Percentiles rank a stretch among this genome's conserved stretches.
Evolutionary conservation across 2,113 vertebrate genomes (phyloP).

Genomic region (Amazona vittata): DNA sequence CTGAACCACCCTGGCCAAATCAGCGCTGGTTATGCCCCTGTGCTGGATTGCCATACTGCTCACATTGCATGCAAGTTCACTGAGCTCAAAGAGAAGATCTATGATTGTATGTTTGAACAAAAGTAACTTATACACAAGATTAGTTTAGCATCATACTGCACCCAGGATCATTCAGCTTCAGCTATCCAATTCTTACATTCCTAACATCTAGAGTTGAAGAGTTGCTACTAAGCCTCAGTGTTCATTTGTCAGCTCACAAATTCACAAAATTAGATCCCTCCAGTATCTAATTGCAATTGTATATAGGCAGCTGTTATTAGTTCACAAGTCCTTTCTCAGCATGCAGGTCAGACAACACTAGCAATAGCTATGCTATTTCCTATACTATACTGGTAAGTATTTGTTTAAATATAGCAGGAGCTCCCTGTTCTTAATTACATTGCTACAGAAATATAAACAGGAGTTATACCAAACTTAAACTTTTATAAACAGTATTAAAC

Average conservation of each 20-base stretch:
- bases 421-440: neutral
- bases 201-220: neutral
- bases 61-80: conserved; percentile 94
- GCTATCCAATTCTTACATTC: neutral
- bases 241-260: neutral
- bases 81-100: conserved; percentile 92
- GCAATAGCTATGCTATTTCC: neutral
- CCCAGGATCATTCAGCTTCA: neutral
- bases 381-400: neutral
- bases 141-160: neutral
- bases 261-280: neutral
- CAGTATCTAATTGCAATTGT: neutral
- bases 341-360: neutral
- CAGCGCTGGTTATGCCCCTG: conserved; percentile 91
- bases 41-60: conserved; percentile 95
- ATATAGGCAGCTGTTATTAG: neutral
- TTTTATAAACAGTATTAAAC: neutral
- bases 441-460: neutral
- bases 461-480: neutral
- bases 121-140: neutral
- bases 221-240: neutral
- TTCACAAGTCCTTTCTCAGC: neutral
- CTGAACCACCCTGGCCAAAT: conserved; percentile 96
- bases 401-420: neutral
- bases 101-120: neutral